These are phyloP conservation scores for Rhamnusium bicolor DNA, from an alignment of 2,888 invertebrate genomes.

Conservation along the genomic window DNA sequence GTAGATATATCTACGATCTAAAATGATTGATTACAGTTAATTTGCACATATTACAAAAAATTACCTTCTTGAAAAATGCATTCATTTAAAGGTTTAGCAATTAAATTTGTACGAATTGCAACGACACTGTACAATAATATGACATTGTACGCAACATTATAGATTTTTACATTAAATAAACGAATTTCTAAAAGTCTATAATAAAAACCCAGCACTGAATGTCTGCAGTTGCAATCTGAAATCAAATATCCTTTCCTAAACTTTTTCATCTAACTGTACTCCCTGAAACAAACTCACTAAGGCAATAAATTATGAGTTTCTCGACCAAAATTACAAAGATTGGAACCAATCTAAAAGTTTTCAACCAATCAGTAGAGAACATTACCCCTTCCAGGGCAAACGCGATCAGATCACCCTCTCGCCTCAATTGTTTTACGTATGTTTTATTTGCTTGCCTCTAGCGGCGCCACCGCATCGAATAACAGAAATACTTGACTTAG, in stretches of 20 bases:
- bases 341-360: slow-evolving; percentile 69
- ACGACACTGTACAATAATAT: not conserved
- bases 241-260: slow-evolving; percentile 4
- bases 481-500: slow-evolving; percentile 40
- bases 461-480: slow-evolving; percentile 57
- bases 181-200: not conserved
- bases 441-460: slow-evolving; percentile 61
- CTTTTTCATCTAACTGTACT: slow-evolving; percentile 54
- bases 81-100: too few species aligned
- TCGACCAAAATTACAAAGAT: slow-evolving; percentile 70
- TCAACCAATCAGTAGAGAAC: slow-evolving; percentile 67
- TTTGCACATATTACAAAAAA: too few species aligned
- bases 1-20: too few species aligned
- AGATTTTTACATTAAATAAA: not conserved
- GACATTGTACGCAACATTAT: too few species aligned
- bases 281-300: slow-evolving; percentile 61
- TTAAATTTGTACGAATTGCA: not conserved
- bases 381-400: slow-evolving; percentile 60
- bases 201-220: not conserved
- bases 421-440: slow-evolving; percentile 64
- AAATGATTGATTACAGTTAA: too few species aligned
- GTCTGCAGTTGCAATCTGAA: not conserved
- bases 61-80: too few species aligned
- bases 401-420: slow-evolving; percentile 54
- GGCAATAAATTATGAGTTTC: slow-evolving; percentile 69